These are phyloP conservation scores for Fopius arisanus DNA, from an alignment of 1,140 invertebrate species.

Conservation along the genomic window DNA sequence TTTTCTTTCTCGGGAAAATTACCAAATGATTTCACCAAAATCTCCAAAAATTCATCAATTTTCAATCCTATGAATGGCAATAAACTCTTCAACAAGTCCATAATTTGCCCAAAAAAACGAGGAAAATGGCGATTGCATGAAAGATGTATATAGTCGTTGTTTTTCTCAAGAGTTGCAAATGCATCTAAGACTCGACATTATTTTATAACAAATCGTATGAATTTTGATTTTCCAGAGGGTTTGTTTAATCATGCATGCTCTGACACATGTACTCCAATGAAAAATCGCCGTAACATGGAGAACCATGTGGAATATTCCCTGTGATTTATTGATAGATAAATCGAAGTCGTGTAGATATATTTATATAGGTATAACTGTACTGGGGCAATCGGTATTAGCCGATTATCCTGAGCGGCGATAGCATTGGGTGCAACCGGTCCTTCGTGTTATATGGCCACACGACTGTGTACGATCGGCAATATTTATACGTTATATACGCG, in stretches of 20 bases:
- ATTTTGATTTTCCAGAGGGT: too few relatives aligned
- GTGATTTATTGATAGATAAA: slow-evolving; percentile 35
- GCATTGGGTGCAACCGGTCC: slow-evolving; percentile 53
- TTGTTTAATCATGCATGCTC: neutral
- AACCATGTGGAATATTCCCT: slow-evolving; percentile 4
- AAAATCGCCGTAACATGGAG: neutral
- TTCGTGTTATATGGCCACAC: slow-evolving; percentile 31
- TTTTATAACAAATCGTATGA: too few relatives aligned
- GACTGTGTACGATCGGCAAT: slow-evolving; percentile 11
- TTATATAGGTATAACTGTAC: slow-evolving; percentile 36
- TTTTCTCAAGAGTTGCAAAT: too few relatives aligned
- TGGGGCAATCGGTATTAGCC: slow-evolving; percentile 34
- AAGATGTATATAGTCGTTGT: too few relatives aligned
- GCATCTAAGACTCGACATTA: too few relatives aligned
- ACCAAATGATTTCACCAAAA: too few relatives aligned
- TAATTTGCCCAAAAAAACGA: too few relatives aligned
- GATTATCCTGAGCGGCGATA: slow-evolving; percentile 33
- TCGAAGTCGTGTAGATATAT: slow-evolving; percentile 15
- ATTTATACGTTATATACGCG: slow-evolving; percentile 29
- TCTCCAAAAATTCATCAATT: too few relatives aligned
- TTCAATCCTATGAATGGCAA: too few relatives aligned
- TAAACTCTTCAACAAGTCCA: too few relatives aligned
- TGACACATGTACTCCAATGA: neutral
- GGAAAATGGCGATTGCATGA: too few relatives aligned
- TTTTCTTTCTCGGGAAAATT: too few relatives aligned